These are phyloP conservation scores for Micrastur ruficollis DNA, from an alignment of 2,797 vertebrate genomes.

Conservation along the genomic window DNA sequence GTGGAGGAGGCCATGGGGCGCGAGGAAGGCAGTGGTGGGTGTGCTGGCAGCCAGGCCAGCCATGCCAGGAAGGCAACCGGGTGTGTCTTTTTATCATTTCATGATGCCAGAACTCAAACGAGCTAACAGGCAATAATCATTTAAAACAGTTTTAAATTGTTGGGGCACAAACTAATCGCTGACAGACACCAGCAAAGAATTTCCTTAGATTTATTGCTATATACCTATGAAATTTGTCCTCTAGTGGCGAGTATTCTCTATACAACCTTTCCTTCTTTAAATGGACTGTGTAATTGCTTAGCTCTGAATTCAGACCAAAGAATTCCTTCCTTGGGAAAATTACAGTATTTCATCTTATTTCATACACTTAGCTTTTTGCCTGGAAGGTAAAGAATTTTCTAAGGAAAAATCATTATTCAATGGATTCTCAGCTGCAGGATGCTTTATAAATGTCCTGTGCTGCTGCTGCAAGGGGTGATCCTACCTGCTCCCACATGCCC, in stretches of 20 bases:
- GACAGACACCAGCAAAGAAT: not conserved
- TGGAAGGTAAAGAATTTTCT: not conserved
- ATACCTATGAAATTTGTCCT: not conserved
- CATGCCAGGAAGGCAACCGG: too few species aligned
- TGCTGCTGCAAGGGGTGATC: not conserved
- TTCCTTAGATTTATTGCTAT: not conserved
- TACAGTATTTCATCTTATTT: not conserved
- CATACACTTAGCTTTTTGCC: not conserved
- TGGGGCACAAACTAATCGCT: too few species aligned
- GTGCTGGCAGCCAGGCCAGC: too few species aligned
- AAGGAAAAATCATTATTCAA: not conserved
- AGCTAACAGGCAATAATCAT: accelerated
- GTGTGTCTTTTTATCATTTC: accelerated
- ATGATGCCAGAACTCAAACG: not conserved
- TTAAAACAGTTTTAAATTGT: accelerated
- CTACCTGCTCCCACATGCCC: not conserved
- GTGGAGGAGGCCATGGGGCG: too few species aligned
- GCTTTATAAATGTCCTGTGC: not conserved
- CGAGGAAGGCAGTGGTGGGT: too few species aligned
- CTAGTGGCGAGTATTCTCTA: not conserved
- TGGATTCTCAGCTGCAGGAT: not conserved
- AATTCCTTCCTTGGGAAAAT: not conserved
- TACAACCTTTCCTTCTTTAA: not conserved
- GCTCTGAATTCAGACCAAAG: not conserved
- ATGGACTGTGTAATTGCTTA: not conserved